phyloP scores from a whole-genome alignment of 2,113 vertebrate genomes.

The Lophura nycthemera region DNA sequence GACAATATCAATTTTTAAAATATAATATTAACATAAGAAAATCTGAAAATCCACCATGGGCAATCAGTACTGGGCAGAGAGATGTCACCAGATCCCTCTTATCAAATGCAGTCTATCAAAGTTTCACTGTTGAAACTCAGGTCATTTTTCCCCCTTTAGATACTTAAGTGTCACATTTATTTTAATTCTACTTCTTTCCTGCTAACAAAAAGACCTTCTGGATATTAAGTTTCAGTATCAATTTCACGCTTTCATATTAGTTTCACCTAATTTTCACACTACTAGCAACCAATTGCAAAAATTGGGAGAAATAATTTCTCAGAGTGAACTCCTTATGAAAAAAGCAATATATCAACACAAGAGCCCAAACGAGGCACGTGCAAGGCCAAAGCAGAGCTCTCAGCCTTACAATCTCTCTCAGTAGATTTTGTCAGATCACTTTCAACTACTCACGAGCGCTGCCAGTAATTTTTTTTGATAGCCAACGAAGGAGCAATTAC shows the following conservation, averaged over 20 bases:
- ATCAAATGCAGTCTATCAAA: background rate
- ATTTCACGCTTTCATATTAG: conserved; percentile 11
- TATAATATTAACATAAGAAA: background rate
- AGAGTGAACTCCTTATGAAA: conserved; percentile 44
- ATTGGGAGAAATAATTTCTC: conserved; percentile 40
- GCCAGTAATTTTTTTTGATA: background rate
- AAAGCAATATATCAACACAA: conserved; percentile 20
- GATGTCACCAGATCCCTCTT: background rate
- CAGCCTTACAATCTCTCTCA: background rate
- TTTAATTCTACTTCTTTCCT: background rate
- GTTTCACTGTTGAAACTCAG: background rate
- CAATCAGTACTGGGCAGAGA: background rate
- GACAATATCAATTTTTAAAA: background rate
- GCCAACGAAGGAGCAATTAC: conserved; percentile 43
- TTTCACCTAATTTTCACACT: conserved; percentile 28
- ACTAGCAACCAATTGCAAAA: background rate
- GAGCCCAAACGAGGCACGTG: background rate
- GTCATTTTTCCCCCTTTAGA: background rate
- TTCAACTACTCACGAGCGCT: background rate
- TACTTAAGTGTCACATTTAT: background rate
- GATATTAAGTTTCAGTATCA: conserved; percentile 7
- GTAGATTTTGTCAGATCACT: background rate
- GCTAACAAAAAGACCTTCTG: background rate
- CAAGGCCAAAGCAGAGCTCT: background rate
- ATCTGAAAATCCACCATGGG: background rate